phyloP scores from a whole-genome alignment of 1,140 invertebrate genomes.

The Battus philenor region DNA sequence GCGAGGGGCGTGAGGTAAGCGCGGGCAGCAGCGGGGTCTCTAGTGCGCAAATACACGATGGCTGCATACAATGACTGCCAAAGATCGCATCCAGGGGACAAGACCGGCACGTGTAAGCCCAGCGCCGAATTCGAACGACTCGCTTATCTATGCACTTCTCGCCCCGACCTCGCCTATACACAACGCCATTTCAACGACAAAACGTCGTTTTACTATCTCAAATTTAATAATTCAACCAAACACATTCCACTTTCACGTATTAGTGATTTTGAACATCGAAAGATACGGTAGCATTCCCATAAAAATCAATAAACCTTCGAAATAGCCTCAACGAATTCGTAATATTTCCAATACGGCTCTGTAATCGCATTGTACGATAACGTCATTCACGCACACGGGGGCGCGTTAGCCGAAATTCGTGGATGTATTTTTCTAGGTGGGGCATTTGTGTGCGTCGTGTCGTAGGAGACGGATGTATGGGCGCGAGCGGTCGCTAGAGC shows the following conservation, averaged over 20 bases:
- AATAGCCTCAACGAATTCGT: constrained; percentile 17
- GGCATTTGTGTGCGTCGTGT: constrained; percentile 44
- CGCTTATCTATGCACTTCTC: constrained; percentile 29
- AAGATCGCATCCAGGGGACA: constrained; percentile 67
- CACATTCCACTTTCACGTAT: neutral
- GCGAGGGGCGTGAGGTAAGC: constrained; percentile 20
- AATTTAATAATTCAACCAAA: neutral
- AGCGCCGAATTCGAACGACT: constrained; percentile 41
- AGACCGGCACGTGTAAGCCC: constrained; percentile 67
- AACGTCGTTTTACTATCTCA: neutral
- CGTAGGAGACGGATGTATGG: constrained; percentile 35
- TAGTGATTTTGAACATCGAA: neutral
- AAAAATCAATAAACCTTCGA: neutral
- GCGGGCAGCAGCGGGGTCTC: constrained; percentile 24
- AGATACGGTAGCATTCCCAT: neutral
- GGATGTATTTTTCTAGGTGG: constrained; percentile 69
- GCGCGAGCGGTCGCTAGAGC: constrained; percentile 19
- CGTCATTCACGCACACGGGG: constrained; percentile 69
- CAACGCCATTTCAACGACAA: neutral
- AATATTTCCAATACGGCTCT: constrained; percentile 51
- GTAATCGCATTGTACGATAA: constrained; percentile 72
- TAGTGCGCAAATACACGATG: constrained; percentile 60
- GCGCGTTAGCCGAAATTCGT: constrained; percentile 61
- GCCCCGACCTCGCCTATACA: neutral
- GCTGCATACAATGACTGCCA: constrained; percentile 70